A percentile compares a stretch with the other conserved stretches of the same genome.
Conservation (phyloP, 2,888 invertebrate genomes). For the Miltochrista miniata region DNA sequence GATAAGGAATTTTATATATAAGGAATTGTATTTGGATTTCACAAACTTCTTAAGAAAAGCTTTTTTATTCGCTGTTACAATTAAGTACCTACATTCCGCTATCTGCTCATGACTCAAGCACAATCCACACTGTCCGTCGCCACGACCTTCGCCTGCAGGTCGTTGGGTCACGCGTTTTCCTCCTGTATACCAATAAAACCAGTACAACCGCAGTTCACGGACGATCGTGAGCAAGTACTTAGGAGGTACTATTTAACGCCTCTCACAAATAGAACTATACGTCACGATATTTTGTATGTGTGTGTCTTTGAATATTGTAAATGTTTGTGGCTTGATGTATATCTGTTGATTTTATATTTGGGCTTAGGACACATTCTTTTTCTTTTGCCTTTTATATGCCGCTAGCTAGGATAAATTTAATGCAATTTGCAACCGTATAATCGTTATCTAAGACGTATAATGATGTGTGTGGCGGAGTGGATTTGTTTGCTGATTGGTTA, state of each 20-base stretch:
- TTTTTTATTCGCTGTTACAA: too few relatives aligned
- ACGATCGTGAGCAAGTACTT: constrained; percentile 31
- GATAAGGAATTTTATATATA: too few relatives aligned
- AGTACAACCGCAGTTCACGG: constrained; percentile 41
- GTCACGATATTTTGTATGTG: constrained; percentile 19
- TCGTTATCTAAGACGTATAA: too few relatives aligned
- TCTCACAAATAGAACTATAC: constrained; percentile 10
- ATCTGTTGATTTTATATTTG: neutral
- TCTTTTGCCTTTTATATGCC: too few relatives aligned
- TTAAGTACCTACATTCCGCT: neutral
- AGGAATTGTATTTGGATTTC: too few relatives aligned
- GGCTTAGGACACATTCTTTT: too few relatives aligned
- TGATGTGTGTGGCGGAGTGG: too few relatives aligned
- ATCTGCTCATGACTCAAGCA: neutral
- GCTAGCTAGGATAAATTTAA: too few relatives aligned
- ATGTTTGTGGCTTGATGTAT: constrained; percentile 8
- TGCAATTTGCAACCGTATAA: too few relatives aligned
- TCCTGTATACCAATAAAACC: constrained; percentile 47
- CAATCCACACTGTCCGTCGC: constrained; percentile 3
- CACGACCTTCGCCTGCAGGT: constrained; percentile 50
- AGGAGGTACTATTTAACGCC: constrained; percentile 39
- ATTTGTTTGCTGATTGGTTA: too few relatives aligned
- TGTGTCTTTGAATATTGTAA: constrained; percentile 6
- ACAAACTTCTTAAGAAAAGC: too few relatives aligned
- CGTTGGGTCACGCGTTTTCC: constrained; percentile 43